phyloP scores from a whole-genome alignment of 2,888 invertebrate genomes.

The Bombyx huttoni region DNA sequence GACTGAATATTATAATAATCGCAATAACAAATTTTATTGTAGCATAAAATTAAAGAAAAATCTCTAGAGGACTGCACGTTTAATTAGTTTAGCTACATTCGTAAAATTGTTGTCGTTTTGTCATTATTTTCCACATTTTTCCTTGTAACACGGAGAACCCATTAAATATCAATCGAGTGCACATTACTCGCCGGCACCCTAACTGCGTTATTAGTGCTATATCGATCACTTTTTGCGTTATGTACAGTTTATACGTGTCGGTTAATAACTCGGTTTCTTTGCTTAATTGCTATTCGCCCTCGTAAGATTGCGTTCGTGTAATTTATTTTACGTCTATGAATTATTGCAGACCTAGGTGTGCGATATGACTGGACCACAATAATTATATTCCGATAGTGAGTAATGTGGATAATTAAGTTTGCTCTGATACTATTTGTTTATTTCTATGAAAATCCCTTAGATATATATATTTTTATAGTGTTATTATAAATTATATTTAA shows the following conservation, averaged over 20 bases:
- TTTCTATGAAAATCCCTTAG: too few species aligned
- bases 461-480: too few species aligned
- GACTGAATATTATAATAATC: too few species aligned
- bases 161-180: neutral
- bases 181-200: neutral
- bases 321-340: slow-evolving; percentile 41
- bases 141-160: neutral
- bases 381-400: neutral
- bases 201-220: neutral
- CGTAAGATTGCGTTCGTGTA: slow-evolving; percentile 39
- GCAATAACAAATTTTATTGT: too few species aligned
- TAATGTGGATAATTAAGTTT: neutral
- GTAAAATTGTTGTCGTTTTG: neutral
- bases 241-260: slow-evolving; percentile 1
- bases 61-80: too few species aligned
- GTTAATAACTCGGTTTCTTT: slow-evolving; percentile 38
- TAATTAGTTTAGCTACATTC: too few species aligned
- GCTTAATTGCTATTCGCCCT: slow-evolving; percentile 46
- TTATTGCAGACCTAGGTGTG: slow-evolving; percentile 31
- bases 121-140: neutral
- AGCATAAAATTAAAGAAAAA: too few species aligned
- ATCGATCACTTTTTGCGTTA: neutral
- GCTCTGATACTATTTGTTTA: too few species aligned
- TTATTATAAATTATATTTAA: too few species aligned
- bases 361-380: neutral